A percentile compares a stretch with the other conserved stretches of the same genome.
Conservation (phyloP, 2,113 vertebrate genomes). For the Agapornis roseicollis region DNA sequence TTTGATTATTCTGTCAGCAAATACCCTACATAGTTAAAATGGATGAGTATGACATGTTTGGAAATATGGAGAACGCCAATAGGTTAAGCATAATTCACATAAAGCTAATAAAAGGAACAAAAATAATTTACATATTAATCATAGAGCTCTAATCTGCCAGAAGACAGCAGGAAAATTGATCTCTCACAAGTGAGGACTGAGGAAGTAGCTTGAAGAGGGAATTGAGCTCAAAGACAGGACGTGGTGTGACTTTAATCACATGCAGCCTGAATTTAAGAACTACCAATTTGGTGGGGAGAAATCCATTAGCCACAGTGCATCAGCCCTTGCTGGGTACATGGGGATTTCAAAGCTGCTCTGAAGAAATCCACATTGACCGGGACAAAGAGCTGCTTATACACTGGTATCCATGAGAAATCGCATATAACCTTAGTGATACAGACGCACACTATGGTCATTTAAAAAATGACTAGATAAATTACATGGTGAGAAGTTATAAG, state of each 20-base stretch:
- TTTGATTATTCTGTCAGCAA: constrained; percentile 49
- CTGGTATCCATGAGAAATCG: constrained; percentile 9
- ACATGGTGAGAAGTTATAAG: neutral
- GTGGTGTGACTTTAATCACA: neutral
- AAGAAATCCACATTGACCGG: neutral
- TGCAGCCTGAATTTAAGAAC: constrained; percentile 8
- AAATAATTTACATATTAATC: constrained; percentile 61
- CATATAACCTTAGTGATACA: neutral
- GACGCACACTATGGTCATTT: neutral
- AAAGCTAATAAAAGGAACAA: constrained; percentile 35
- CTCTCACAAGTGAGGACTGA: neutral
- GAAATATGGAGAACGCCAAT: neutral
- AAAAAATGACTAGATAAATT: neutral
- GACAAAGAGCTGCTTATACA: neutral
- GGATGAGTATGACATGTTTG: constrained; percentile 5
- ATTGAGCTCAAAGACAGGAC: neutral
- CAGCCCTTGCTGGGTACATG: neutral
- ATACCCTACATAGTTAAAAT: neutral
- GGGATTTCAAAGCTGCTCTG: neutral
- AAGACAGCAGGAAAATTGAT: constrained; percentile 35
- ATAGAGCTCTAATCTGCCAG: constrained; percentile 12
- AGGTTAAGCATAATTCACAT: constrained; percentile 51
- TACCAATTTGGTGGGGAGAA: neutral
- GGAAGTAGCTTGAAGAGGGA: neutral
- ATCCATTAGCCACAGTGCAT: constrained; percentile 26